phyloP scores from a whole-genome alignment of 1,140 invertebrate species.

The Bursaphelenchus mucronatus region DNA sequence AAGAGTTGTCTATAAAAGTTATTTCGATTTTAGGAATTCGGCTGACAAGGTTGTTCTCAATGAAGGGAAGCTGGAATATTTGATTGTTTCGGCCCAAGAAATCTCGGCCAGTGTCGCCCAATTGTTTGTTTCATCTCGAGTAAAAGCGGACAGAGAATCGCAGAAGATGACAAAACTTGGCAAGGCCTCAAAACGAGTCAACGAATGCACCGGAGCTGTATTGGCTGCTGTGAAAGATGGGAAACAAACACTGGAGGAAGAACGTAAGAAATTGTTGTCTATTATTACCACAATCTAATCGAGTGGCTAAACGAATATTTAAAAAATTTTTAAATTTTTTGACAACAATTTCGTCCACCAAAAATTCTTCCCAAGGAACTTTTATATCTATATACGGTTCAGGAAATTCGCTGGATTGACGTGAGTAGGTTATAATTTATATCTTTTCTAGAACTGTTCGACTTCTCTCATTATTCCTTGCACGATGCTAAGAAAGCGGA shows the following conservation, averaged over 20 bases:
- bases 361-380: no score
- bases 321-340: background rate
- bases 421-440: background rate
- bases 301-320: conserved; percentile 9
- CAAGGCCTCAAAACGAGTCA: conserved; percentile 78
- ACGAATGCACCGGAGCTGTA: conserved; percentile 80
- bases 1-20: conserved; percentile 16
- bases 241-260: conserved; percentile 77
- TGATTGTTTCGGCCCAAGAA: conserved; percentile 92
- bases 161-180: conserved; percentile 73
- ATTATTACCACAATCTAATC: conserved; percentile 15
- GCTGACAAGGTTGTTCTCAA: conserved; percentile 41
- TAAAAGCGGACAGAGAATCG: conserved; percentile 79
- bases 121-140: conserved; percentile 86
- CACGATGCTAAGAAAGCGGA: conserved; percentile 89
- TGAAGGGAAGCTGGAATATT: conserved; percentile 75
- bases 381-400: no score
- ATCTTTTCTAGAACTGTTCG: conserved; percentile 72
- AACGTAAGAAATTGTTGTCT: conserved; percentile 65
- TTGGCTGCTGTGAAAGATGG: conserved; percentile 86
- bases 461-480: conserved; percentile 79
- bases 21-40: conserved; percentile 67
- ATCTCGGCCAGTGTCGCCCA: conserved; percentile 94
- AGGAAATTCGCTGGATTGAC: no score
- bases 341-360: no score